Conservation (phyloP, 2,113 vertebrate species). For the Herpetotheres cachinnans region DNA sequence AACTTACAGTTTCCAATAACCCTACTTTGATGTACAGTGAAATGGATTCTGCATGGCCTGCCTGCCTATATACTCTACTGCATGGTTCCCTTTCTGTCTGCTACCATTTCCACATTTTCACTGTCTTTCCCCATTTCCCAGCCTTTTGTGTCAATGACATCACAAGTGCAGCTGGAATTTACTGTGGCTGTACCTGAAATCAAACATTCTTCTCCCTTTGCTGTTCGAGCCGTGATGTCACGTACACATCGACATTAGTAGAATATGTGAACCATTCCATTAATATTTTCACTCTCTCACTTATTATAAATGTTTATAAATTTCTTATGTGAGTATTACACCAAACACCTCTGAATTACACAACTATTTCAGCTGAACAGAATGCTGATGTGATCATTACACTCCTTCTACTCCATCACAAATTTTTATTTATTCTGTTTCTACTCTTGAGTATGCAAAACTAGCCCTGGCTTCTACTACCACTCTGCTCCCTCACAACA, state of each 20-base stretch:
- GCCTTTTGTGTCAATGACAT: background rate
- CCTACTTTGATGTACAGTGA: background rate
- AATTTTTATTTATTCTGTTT: background rate
- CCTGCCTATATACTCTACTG: background rate
- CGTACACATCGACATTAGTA: background rate
- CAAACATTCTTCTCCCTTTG: background rate
- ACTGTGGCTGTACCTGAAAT: background rate
- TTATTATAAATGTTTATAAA: background rate
- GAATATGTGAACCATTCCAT: background rate
- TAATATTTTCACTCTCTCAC: background rate
- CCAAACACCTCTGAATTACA: background rate
- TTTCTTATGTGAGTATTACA: background rate
- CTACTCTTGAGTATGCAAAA: background rate
- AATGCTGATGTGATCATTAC: background rate
- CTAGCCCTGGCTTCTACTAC: background rate
- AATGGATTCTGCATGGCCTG: background rate
- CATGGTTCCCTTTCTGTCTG: background rate
- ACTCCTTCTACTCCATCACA: background rate
- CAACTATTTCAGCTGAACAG: background rate
- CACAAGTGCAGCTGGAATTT: background rate
- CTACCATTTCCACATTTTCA: background rate
- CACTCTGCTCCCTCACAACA: background rate
- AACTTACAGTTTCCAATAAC: background rate
- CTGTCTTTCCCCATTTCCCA: background rate
- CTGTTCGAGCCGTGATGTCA: background rate